phyloP scores from a whole-genome alignment of 1,140 invertebrate genomes.

The Zaprionus vittiger region DNA sequence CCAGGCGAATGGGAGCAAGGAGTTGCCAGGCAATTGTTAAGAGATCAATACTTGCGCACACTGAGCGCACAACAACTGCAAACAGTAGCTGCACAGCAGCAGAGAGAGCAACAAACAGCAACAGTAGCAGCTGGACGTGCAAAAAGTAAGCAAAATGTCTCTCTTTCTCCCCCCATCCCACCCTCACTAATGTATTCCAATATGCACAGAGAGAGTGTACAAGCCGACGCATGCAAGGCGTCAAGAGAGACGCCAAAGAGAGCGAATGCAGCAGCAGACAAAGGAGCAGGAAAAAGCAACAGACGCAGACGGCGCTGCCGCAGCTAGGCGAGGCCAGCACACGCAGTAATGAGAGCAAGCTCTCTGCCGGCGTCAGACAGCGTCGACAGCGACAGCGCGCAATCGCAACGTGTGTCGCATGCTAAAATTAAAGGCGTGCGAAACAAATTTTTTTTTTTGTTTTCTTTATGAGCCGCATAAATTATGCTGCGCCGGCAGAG shows the following conservation, averaged over 20 bases:
- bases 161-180: background rate
- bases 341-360: constrained; percentile 67
- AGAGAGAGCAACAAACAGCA: background rate
- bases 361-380: constrained; percentile 11
- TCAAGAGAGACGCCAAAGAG: constrained; percentile 9
- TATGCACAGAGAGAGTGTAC: constrained; percentile 11
- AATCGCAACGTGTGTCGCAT: constrained; percentile 72
- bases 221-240: background rate
- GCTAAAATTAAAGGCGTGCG: constrained; percentile 74
- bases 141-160: background rate
- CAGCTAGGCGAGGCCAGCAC: constrained; percentile 45
- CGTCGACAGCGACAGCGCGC: constrained; percentile 9
- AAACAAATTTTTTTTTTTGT: constrained; percentile 56
- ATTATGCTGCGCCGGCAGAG: constrained; percentile 40
- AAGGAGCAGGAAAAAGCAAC: constrained; percentile 11
- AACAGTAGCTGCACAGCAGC: background rate
- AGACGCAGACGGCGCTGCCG: background rate
- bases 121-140: background rate
- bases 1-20: background rate
- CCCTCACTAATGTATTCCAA: background rate
- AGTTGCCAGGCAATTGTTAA: background rate
- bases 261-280: background rate
- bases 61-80: constrained; percentile 4
- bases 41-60: constrained; percentile 1
- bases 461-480: constrained; percentile 32